Base-by-base conservation (phyloP, 2,797 vertebrate species). In the Siniperca obscura region DNA sequence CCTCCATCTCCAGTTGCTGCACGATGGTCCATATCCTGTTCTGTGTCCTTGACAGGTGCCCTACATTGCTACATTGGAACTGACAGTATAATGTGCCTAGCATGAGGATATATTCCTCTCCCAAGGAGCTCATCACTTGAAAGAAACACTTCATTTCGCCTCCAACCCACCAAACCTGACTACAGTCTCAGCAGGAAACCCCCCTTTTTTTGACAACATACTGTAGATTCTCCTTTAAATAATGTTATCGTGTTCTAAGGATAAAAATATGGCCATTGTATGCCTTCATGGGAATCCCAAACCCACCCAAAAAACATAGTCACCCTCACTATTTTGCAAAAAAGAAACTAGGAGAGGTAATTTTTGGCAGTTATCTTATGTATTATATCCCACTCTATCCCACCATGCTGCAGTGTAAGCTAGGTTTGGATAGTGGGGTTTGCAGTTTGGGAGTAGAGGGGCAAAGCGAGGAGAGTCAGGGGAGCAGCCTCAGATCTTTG, bases 401-500 rank as follows among this genome's bases (percentile, higher is more conserved):
- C 87, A 84, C 77, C 70, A 25, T 64, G 79, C 62, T 83, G 81
- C 84, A 50, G 75, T 77, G 84, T 76, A 59, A 80, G 78, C 68
- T 82, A 66, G 75, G 78, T 74, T 85, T 76, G 71, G 66, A 69
- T 70, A 17, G 60, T 80, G 76, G 56, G 61, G 76, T 77, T 86
- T 78, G 19, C 27, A 70, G 74, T 66, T 81, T 78, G 74, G 60
- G 61, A 66, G 81, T 30, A 73, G 69, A 91, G 60, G 81, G 86
- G 82, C 74, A 81, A 87, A 89, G 79, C 83, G 57, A 87, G 83
- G 79, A 87, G 83, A 86, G 85, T 95, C 95, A 96, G 95, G 96
- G 96, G 95, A 96, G 96, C 96, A 96, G 96, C 96, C 96, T 94
- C 94, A 95, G 94, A 95, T 93, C 95, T 92, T 79, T 70, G 64